Evolutionary conservation across 2,113 vertebrate species (phyloP), one percentile per base, ranked within the genome.

Genomic region (Anhinga rufa): DNA sequence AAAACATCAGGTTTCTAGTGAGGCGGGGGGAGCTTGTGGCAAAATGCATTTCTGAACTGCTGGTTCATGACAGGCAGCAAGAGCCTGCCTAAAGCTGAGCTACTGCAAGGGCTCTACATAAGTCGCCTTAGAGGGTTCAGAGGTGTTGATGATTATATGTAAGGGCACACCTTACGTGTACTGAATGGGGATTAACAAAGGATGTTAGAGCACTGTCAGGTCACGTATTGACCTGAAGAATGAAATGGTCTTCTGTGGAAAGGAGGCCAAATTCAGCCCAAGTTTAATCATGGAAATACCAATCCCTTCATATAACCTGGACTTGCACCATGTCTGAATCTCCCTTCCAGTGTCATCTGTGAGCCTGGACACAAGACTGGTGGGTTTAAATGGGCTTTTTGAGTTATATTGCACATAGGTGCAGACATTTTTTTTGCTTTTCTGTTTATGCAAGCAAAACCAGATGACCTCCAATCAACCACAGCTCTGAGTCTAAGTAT

Each of bases 11-110:
- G 46, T 54, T 82, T 66, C 34, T 9, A 17, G 66, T 34, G 52
- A 91, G 17, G 61, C 28, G 20, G 9, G 17, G 66, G 91, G 57
- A 74, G 38, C 19, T 58, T 14, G 19, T 31, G 49, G 65, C 55
- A 88, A 38, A 51, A 82, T 70, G 25, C 69, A 19, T 72, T 80
- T 58, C 65, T 82, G 61, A 75, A 26, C 40, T 38, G 71, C 1
- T 4, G 68, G n/a, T 18, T 92, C 38, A 68, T 15, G 51, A 5
- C 12, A 32, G 20, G 18, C 16, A 8, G 34, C 0, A 0, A n/a
- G 62, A 80, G 55, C 31, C 14, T 70, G 82, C 34, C 64, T 18
- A 13, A 58, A 68, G 48, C 88, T 12, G 38, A 70, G 46, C 78
- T 86, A 34, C 61, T 60, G 42, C 51, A 19, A 36, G 54, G 71